phyloP scores from a whole-genome alignment of 2,797 vertebrate species.

The Myotis myotis region DNA sequence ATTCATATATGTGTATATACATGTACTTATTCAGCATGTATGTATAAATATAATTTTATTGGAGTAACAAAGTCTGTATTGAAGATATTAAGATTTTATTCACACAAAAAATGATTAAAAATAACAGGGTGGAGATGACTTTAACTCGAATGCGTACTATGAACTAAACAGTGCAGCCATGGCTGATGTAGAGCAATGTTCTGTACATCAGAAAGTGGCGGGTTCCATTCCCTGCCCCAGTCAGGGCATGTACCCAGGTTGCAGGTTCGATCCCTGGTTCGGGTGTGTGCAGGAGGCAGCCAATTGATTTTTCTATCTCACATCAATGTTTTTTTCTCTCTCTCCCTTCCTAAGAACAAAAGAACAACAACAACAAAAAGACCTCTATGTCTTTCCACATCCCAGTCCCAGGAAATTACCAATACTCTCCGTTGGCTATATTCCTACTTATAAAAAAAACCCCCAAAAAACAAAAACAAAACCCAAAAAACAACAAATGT shows the following conservation, averaged over 20 bases:
- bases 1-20: not conserved
- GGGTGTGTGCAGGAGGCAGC: not conserved
- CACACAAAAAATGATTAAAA: not conserved
- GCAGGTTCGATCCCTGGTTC: not conserved
- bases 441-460: not conserved
- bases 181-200: not conserved
- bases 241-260: not conserved
- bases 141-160: not conserved
- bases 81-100: slow-evolving; percentile 10
- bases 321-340: not conserved
- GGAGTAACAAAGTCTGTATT: not conserved
- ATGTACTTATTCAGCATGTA: not conserved
- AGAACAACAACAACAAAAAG: not conserved
- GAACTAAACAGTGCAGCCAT: not conserved
- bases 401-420: not conserved
- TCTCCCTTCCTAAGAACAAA: not conserved
- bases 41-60: not conserved
- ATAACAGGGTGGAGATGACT: not conserved
- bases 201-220: not conserved
- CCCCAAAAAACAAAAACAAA: no score
- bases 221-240: not conserved
- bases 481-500: not conserved
- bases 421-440: not conserved
- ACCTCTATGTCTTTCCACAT: not conserved
- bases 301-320: not conserved